A percentile compares a stretch with the other conserved stretches of the same genome.
phyloP scores from a whole-genome alignment of 1,140 invertebrate genomes.

The Papilio helenus region DNA sequence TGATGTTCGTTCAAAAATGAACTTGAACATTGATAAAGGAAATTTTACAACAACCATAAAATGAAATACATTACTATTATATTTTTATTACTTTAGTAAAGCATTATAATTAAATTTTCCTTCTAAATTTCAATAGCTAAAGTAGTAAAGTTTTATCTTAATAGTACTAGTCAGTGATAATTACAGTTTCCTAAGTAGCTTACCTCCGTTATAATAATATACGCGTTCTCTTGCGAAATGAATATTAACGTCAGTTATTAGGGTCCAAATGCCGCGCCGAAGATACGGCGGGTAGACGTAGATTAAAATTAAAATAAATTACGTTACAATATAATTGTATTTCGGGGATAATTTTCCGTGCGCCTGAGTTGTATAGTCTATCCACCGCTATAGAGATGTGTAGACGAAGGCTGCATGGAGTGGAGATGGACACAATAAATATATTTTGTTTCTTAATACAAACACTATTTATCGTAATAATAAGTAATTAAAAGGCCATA shows the following conservation, averaged over 20 bases:
- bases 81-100: constrained; percentile 6
- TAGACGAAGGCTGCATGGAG: constrained; percentile 53
- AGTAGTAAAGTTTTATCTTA: constrained; percentile 28
- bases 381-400: constrained; percentile 60
- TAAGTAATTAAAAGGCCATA: too few relatives aligned
- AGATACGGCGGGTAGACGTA: constrained; percentile 60
- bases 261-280: constrained; percentile 48
- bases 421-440: constrained; percentile 31
- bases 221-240: constrained; percentile 52
- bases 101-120: constrained; percentile 20
- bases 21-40: neutral
- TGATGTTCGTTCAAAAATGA: neutral
- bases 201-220: constrained; percentile 51
- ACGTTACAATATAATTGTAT: constrained; percentile 80
- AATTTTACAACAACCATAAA: neutral
- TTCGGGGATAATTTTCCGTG: constrained; percentile 79
- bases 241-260: constrained; percentile 62
- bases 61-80: neutral
- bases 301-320: constrained; percentile 81
- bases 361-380: constrained; percentile 72
- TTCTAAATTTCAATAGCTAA: neutral
- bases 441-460: neutral
- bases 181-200: constrained; percentile 58
- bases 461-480: neutral
- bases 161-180: constrained; percentile 43